Base-by-base conservation (phyloP, 2,113 vertebrate species). In the Microcebus jonahi region DNA sequence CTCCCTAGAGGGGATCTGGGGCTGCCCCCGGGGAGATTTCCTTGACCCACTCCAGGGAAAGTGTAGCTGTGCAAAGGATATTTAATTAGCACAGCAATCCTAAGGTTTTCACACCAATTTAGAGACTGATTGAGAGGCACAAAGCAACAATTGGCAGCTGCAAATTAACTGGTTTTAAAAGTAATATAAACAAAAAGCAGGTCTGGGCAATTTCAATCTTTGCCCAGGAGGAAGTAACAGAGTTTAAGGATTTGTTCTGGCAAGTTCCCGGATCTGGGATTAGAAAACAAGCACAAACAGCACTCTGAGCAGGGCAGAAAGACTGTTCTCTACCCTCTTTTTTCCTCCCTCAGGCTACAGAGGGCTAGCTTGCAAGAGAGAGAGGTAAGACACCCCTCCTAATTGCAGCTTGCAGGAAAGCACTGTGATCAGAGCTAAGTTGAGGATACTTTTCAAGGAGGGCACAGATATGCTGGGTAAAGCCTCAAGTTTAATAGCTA, bases 81-180 rank as follows among this genome's bases (percentile, higher is more conserved):
- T 93, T 93, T 84, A 90, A 96, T 96, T 92, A 97, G 53, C 45
- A 59, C 4, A 42, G 45, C 34, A 86, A 73, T 87, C 45, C 1
- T 23, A 90, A 81, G 77, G 73, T 70, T 84, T 96, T 88, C 80
- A 94, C 65, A 81, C 23, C 63, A 88, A 85, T 93, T 92, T 86
- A 92, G 34, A 90, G 6, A 80, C 21, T 85, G 39, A 89, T 39
- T 21, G 57, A 92, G 55, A 91, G 42, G 13, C 20, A 80, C 79
- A 96, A 57, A 94, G 50, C 45, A 94, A 82, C 65, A n/a, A 70
- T 20, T 75, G 68, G 39, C 31, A 91, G 59, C 39, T 86, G 83
- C 63, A 97, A 97, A 96, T 80, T 93, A 90, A 92, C 7, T 90
- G 70, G 6, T 18, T 90, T 92, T 45, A 42, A n/a, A 71, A 79